These are phyloP conservation scores for Sarcophaga variegata DNA, from an alignment of 2,888 invertebrate genomes.

Conservation along the genomic window DNA sequence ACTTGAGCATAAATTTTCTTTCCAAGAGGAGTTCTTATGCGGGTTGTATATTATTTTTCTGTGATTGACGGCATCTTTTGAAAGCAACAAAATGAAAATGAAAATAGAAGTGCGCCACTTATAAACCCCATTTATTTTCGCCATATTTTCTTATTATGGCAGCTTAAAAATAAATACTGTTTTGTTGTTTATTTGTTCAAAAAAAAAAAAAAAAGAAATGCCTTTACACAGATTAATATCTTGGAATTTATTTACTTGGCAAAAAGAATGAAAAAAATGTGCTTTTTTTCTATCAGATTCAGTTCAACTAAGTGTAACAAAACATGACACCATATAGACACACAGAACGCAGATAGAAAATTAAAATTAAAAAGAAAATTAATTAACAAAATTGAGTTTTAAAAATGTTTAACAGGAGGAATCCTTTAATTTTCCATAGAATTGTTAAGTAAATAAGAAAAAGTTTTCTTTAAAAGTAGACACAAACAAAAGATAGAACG, in stretches of 20 bases:
- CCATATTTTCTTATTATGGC: conserved; percentile 50
- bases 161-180: conserved; percentile 51
- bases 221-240: conserved; percentile 39
- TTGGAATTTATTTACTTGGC: conserved; percentile 37
- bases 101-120: conserved; percentile 34
- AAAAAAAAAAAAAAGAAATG: background rate
- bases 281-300: background rate
- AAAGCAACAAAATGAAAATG: conserved; percentile 20
- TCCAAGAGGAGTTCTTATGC: background rate
- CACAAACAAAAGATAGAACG: no score
- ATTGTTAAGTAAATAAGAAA: background rate
- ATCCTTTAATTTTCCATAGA: background rate
- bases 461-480: background rate
- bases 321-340: conserved; percentile 65
- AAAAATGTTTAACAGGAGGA: conserved; percentile 44
- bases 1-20: no score
- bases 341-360: background rate
- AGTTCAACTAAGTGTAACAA: conserved; percentile 1
- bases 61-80: conserved; percentile 52
- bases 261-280: background rate
- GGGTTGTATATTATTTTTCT: background rate
- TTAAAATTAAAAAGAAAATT: conserved; percentile 71
- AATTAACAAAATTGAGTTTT: conserved; percentile 76
- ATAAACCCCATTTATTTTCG: conserved; percentile 44
- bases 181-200: background rate